Percentiles rank a stretch among this genome's conserved stretches.
Conservation (phyloP, 2,888 invertebrate species). For the Anorthoa munda region DNA sequence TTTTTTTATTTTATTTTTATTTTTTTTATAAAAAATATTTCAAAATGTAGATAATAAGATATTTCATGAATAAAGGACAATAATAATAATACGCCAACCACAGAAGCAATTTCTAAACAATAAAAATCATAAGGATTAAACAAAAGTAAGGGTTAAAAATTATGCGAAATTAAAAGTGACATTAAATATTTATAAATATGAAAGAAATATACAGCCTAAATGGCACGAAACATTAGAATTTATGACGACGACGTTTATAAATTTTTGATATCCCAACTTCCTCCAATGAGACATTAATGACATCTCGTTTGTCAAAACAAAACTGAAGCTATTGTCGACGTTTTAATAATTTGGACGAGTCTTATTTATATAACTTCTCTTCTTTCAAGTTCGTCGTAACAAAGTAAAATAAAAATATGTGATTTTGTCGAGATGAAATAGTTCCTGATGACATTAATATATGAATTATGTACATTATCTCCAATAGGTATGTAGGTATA, state of each 20-base stretch:
- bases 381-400: slow-evolving; percentile 18
- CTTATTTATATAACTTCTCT: slow-evolving; percentile 41
- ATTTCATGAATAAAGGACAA: too few species aligned
- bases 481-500: slow-evolving; percentile 3
- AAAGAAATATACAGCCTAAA: slow-evolving; percentile 19
- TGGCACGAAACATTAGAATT: slow-evolving; percentile 40
- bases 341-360: slow-evolving; percentile 59
- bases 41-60: too few species aligned
- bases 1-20: too few species aligned
- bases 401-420: slow-evolving; percentile 59
- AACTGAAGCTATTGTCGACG: slow-evolving; percentile 50
- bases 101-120: neutral
- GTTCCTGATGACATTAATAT: slow-evolving; percentile 19
- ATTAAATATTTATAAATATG: neutral
- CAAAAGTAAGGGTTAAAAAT: neutral
- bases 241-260: slow-evolving; percentile 45
- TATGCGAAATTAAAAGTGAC: neutral
- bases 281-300: slow-evolving; percentile 54
- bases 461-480: slow-evolving; percentile 22
- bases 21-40: too few species aligned
- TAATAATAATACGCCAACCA: neutral
- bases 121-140: neutral
- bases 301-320: slow-evolving; percentile 64
- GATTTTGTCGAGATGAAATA: slow-evolving; percentile 17
- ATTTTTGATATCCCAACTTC: slow-evolving; percentile 51